Evolutionary conservation across 2,113 vertebrate species (phyloP), one percentile per base, ranked within the genome.

Genomic region (Myotis brandtii): DNA sequence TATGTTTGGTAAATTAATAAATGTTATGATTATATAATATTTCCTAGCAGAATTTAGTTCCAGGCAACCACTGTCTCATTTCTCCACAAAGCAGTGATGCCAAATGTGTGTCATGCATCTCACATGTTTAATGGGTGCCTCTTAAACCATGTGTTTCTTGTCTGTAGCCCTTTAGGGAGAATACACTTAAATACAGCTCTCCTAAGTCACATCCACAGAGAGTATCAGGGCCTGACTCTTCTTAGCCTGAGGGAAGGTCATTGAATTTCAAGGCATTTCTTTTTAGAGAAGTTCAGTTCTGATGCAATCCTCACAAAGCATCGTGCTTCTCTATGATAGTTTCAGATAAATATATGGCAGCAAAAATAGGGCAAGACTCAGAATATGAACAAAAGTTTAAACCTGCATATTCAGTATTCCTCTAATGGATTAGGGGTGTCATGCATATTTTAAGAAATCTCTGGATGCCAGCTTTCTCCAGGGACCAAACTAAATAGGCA

Each of bases 371-470:
- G 25, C 66, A 96, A 95, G 40, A 73, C 83, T 91, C 46, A 94
- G 32, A 95, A 96, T 77, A 89, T 73, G 25, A 93, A 89, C 13
- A 62, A 84, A 82, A 77, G 52, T 90, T 96, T 50, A 59, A 91
- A 93, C 34, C 43, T 94, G 77, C 43, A 84, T 93, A 93, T 86
- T 83, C 80, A 94, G 9, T 94, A 75, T 91, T 86, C 43, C 23
- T 91, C 34, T 89, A 89, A 96, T 34, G 13, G 34, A 79, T 16
- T 86, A 90, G 10, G n/a, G 48, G 18, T 75, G 21, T 48, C 56
- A 64, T 66, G 66, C 46, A 86, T 93, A 93, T 95, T 91, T 93
- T 93, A 96, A 88, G 46, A 93, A 96, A 75, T 93, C 67, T 94
- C 73, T 86, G 40, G 62, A 73, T 89, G 14, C 73, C 83, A 84